Evolutionary conservation across 2,888 invertebrate species (phyloP).

Genomic region (Lysandra coridon): DNA sequence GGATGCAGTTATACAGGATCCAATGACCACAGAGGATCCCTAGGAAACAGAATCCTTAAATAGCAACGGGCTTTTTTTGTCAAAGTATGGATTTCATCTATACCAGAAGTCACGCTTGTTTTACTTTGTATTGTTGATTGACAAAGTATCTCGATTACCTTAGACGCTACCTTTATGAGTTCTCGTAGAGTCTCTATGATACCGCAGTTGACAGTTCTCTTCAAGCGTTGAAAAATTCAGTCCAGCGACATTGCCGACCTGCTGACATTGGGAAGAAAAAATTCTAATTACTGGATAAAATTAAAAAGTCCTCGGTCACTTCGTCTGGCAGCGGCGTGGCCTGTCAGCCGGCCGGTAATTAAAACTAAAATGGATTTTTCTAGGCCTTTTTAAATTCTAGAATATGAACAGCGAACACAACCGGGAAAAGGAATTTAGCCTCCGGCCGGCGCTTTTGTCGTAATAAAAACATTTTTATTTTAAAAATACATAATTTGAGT

Average conservation of each 20-base stretch:
- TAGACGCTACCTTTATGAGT: neutral
- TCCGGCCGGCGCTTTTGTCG: neutral
- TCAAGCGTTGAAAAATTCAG: constrained; percentile 28
- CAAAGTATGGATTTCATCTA: neutral
- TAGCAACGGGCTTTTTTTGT: neutral
- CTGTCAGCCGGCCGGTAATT: constrained; percentile 57
- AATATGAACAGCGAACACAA: constrained; percentile 7
- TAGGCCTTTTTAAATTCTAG: constrained; percentile 40
- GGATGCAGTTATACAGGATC: neutral
- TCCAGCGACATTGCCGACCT: constrained; percentile 38
- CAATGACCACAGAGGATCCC: neutral
- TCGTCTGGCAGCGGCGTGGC: constrained; percentile 48
- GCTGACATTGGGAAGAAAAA: constrained; percentile 47
- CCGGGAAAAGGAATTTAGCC: neutral
- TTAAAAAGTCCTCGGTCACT: constrained; percentile 55
- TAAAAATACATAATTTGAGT: neutral
- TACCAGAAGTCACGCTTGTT: too few species aligned
- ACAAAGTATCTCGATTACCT: too few species aligned
- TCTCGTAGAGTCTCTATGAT: neutral
- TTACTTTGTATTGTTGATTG: too few species aligned
- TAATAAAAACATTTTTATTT: constrained; percentile 20
- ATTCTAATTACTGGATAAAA: constrained; percentile 67
- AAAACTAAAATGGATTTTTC: constrained; percentile 52
- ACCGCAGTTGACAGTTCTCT: constrained; percentile 7
- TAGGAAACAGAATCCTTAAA: neutral